phyloP scores from a whole-genome alignment of 2,797 vertebrate genomes.

The Megaceryle alcyon region DNA sequence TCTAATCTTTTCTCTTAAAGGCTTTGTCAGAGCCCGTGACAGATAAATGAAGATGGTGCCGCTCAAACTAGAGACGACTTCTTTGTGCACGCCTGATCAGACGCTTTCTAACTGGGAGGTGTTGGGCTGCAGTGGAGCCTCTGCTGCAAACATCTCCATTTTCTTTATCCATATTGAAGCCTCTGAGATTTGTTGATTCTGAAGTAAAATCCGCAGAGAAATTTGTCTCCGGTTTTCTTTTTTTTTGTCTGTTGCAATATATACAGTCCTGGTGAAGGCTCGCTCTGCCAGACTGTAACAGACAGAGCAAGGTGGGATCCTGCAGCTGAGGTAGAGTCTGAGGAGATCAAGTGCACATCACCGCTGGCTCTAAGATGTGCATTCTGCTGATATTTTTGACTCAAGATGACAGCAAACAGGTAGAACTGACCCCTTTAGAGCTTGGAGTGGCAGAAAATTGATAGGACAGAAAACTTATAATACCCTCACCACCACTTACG shows the following conservation, averaged over 20 bases:
- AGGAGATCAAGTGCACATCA: background rate
- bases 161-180: background rate
- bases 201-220: background rate
- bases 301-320: background rate
- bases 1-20: slow-evolving; percentile 68
- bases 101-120: background rate
- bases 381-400: background rate
- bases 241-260: slow-evolving; percentile 17
- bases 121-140: background rate
- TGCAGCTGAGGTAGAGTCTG: background rate
- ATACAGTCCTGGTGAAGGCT: background rate
- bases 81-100: background rate
- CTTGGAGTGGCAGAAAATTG: background rate
- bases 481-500: background rate
- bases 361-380: background rate
- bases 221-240: background rate
- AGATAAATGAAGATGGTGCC: slow-evolving; percentile 30
- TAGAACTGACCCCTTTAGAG: background rate
- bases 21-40: slow-evolving; percentile 46
- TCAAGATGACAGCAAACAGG: background rate
- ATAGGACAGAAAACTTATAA: background rate
- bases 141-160: background rate
- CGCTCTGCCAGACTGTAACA: background rate
- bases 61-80: background rate
- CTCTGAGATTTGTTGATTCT: background rate